Conservation (phyloP, 2,797 vertebrate genomes). For the Sylvia borin region DNA sequence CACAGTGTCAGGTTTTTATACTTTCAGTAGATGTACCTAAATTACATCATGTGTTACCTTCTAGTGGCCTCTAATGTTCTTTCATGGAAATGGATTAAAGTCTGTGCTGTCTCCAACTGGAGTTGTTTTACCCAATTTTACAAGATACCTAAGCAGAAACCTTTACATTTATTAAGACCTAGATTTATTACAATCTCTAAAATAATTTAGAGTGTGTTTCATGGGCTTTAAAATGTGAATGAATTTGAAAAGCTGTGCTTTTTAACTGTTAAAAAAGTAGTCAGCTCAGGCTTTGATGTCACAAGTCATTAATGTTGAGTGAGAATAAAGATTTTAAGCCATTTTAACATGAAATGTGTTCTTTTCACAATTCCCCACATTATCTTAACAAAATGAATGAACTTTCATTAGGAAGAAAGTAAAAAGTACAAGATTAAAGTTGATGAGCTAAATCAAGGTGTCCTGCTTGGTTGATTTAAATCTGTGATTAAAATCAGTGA, state of each 20-base stretch:
- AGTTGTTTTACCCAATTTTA: background rate
- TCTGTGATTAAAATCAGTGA: conserved; percentile 65
- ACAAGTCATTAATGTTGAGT: conserved; percentile 1
- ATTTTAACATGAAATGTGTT: conserved; percentile 10
- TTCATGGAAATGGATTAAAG: background rate
- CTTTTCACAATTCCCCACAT: conserved; percentile 15
- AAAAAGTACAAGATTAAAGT: conserved; percentile 57
- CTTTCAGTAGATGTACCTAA: background rate
- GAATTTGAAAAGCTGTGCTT: background rate
- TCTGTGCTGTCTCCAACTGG: background rate
- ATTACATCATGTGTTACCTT: rapidly evolving
- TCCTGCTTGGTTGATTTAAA: conserved; percentile 63
- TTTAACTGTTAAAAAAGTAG: conserved; percentile 6
- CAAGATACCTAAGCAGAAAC: background rate
- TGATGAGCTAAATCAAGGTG: conserved; percentile 67
- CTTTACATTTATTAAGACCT: background rate
- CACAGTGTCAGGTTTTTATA: background rate
- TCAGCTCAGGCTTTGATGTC: background rate
- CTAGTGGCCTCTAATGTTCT: background rate
- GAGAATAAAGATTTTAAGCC: conserved; percentile 23
- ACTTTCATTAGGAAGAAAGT: conserved; percentile 40
- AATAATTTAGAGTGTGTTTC: background rate
- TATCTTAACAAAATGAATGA: conserved; percentile 54
- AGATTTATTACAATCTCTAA: background rate
- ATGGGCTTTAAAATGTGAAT: background rate